Evolutionary conservation across 2,888 invertebrate species (phyloP).

Genomic region (Alentia gelatinosa): DNA sequence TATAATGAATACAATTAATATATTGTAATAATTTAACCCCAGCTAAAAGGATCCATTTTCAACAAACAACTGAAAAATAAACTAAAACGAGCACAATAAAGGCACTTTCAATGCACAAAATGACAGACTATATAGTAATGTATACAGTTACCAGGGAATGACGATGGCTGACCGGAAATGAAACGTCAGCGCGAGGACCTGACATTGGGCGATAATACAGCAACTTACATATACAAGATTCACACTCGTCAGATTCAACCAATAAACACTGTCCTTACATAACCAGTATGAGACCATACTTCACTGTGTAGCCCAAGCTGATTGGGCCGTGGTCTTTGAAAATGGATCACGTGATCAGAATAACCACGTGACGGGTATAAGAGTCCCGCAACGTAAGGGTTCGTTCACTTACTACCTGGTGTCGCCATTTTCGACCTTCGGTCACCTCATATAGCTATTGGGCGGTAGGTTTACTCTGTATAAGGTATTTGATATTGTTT

Average conservation of each 20-base stretch:
- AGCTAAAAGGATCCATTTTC: constrained; percentile 1
- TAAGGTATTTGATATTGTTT: neutral
- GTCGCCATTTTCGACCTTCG: neutral
- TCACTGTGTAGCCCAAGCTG: neutral
- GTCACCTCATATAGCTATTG: neutral
- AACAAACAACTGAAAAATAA: constrained; percentile 51
- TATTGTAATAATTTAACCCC: constrained; percentile 46
- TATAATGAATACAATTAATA: constrained; percentile 7
- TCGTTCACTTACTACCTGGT: neutral
- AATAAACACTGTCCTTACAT: neutral
- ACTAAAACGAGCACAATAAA: constrained; percentile 51
- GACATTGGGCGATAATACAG: neutral
- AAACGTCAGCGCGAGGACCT: neutral
- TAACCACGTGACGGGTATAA: neutral
- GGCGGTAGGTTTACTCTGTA: neutral
- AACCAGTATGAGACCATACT: neutral
- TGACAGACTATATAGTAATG: constrained; percentile 36
- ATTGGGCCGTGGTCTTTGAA: neutral
- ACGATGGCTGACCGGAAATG: neutral
- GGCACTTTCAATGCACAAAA: constrained; percentile 48
- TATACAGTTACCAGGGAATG: neutral
- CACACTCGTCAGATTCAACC: neutral
- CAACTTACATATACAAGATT: constrained; percentile 18
- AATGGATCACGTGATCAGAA: neutral
- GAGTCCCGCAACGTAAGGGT: neutral